Percentiles rank a stretch among this genome's conserved stretches.
Evolutionary conservation across 2,888 invertebrate genomes (phyloP).

Genomic region (Parasteatoda lunata): DNA sequence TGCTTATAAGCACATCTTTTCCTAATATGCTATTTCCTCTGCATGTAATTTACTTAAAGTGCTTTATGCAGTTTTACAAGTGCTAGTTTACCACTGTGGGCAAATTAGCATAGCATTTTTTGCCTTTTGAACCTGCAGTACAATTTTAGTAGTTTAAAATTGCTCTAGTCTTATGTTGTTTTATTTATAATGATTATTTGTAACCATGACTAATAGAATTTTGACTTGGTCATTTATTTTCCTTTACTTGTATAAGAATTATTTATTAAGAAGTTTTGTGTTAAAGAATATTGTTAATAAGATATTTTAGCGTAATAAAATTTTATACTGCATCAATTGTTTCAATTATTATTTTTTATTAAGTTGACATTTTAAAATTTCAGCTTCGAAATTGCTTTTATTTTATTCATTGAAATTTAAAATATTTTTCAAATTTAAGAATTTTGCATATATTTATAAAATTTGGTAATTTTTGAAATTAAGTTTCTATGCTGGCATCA

Average conservation of each 20-base stretch:
- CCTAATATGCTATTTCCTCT: neutral
- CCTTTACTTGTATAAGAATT: constrained; percentile 15
- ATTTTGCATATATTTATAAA: too few species aligned
- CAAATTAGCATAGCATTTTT: neutral
- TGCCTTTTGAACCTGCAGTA: constrained; percentile 44
- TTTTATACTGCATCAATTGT: constrained; percentile 29
- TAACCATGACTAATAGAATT: constrained; percentile 8
- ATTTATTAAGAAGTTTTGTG: constrained; percentile 31
- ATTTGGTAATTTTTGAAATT: too few species aligned
- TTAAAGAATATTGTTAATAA: constrained; percentile 40
- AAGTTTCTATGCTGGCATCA: too few species aligned
- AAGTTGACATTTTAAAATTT: too few species aligned
- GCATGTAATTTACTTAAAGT: neutral
- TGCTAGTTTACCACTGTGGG: constrained; percentile 1
- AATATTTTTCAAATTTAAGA: too few species aligned
- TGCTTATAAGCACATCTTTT: neutral
- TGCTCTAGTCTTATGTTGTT: constrained; percentile 13
- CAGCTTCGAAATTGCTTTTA: too few species aligned
- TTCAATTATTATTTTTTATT: neutral
- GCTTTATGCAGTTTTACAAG: neutral
- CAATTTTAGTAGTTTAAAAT: constrained; percentile 17
- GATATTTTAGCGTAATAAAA: constrained; percentile 58
- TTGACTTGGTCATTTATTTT: constrained; percentile 11
- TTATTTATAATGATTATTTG: constrained; percentile 2
- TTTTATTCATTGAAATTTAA: too few species aligned